Base-by-base conservation (phyloP, 2,888 invertebrate genomes). In the Galeruca laticollis region DNA sequence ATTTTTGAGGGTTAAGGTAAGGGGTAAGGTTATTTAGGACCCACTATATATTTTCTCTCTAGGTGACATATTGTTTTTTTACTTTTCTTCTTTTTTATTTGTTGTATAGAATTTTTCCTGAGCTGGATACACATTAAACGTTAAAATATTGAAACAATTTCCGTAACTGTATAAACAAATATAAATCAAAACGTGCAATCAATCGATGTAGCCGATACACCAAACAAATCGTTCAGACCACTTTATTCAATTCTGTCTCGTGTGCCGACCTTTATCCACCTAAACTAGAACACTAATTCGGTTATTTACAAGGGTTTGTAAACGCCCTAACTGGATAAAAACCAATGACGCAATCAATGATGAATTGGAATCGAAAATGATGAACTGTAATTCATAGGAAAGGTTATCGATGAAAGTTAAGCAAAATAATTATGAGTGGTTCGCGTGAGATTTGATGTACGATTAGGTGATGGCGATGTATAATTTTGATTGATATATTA, bases 231-330 rank as follows among this genome's bases (percentile, higher is more conserved):
- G 35, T 26, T 26, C 33, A 31, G 43, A 47, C 15, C 33, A 56
- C n/a, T 54, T 54, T 31, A 54, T 54, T 33, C 31, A 54, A 54
- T 54, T 54, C 54, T 9, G 26, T 54, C 54, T 54, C 31, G 31
- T 54, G 31, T n/a, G 31, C 33, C 31, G 15, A 31, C 56, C 56
- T 56, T 21, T 33, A 33, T 33, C 56, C 31, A 33, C 15, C 33
- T n/a, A 56, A 11, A 56, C 56, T 56, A 54, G 31, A 31, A 54
- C 54, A 56, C 56, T 33, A 56, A 56, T 56, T 35, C 35, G 33
- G 5, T 35, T 56, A 56, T 56, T 56, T 56, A 33, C 56, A 9
- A 35, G 56, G 56, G 56, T 35, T 26, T 56, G 33, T 35, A 33
- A 35, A 10, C 15, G 56, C n/a, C 33, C 56, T 9, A 56, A 56